Percentiles rank a stretch among this genome's conserved stretches.
Conservation (phyloP, 2,888 invertebrate genomes). For the Rhamnusium bicolor region DNA sequence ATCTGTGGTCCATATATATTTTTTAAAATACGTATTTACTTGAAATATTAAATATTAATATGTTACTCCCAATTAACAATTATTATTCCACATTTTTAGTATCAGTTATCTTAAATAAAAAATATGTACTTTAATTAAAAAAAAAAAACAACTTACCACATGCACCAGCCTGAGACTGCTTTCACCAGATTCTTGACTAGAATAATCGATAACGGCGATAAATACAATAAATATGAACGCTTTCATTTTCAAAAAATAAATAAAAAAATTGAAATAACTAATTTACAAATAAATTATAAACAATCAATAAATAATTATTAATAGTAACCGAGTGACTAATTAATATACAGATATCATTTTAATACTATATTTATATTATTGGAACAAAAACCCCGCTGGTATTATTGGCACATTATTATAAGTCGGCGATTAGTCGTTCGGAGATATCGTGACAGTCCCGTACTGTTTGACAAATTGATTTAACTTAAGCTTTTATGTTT, state of each 20-base stretch:
- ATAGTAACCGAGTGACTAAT: background rate
- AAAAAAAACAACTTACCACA: conserved; percentile 55
- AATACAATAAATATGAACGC: background rate
- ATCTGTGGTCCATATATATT: no score
- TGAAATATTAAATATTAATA: no score
- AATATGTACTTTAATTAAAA: no score
- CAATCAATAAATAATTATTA: background rate
- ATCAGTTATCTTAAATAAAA: no score
- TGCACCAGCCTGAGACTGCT: conserved; percentile 55
- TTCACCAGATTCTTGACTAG: conserved; percentile 32
- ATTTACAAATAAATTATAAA: background rate
- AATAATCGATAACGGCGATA: conserved; percentile 18
- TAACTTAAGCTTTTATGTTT: conserved; percentile 4
- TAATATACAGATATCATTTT: background rate
- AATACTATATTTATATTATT: background rate
- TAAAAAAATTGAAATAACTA: conserved; percentile 2
- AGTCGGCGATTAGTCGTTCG: background rate
- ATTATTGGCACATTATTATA: background rate
- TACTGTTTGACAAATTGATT: background rate
- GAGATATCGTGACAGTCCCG: conserved; percentile 22
- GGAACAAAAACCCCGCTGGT: background rate
- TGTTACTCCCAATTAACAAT: no score
- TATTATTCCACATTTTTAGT: no score
- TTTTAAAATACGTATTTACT: no score
- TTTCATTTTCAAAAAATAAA: conserved; percentile 14